phyloP scores from a whole-genome alignment of 2,113 vertebrate genomes.

The Coturnix japonica region DNA sequence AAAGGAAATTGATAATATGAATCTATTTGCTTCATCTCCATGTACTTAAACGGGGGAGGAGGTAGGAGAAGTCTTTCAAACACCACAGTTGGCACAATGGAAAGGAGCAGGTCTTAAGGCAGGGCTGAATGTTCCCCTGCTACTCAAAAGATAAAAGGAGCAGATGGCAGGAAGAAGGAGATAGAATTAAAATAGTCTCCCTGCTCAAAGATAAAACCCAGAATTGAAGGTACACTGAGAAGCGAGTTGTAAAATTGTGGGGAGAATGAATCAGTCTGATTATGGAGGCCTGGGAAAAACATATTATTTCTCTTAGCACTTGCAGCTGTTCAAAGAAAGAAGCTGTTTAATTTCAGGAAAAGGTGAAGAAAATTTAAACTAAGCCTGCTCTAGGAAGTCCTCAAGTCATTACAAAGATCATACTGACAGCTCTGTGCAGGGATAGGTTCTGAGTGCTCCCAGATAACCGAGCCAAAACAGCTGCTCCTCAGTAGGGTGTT shows the following conservation, averaged over 20 bases:
- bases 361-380: not conserved
- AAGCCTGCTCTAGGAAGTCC: not conserved
- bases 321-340: constrained; percentile 19
- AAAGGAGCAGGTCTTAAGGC: not conserved
- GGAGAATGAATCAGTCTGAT: not conserved
- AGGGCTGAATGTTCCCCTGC: not conserved
- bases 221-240: not conserved
- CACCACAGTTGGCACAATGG: not conserved
- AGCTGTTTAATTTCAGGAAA: not conserved
- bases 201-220: not conserved
- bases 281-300: not conserved
- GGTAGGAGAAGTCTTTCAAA: not conserved
- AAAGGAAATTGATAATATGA: not conserved
- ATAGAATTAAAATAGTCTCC: constrained; percentile 19
- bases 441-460: not conserved
- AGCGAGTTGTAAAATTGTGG: not conserved
- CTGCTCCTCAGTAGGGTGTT: not conserved
- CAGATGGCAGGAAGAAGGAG: constrained; percentile 54
- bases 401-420: not conserved
- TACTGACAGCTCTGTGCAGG: not conserved
- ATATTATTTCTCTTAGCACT: not conserved
- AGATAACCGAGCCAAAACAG: not conserved
- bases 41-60: not conserved
- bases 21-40: not conserved
- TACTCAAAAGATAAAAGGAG: constrained; percentile 24